Evolutionary conservation across 1,140 invertebrate genomes (phyloP).

Genomic region (Lucilia sericata): DNA sequence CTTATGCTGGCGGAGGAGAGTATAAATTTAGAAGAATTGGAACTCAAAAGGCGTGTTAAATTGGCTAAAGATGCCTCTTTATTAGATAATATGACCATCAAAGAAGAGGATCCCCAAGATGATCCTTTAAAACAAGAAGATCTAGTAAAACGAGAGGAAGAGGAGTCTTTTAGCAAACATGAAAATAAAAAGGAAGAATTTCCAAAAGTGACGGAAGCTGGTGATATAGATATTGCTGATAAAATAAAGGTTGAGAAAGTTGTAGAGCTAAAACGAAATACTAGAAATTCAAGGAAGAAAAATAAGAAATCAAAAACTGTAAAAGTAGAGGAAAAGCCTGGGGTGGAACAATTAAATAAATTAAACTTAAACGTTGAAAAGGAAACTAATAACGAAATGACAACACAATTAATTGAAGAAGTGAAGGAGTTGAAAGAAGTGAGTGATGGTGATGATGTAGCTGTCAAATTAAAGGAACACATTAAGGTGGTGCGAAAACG

Average conservation of each 20-base stretch:
- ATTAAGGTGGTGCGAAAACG: not conserved
- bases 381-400: no score
- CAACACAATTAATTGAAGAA: no score
- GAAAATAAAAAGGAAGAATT: not conserved
- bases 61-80: not conserved
- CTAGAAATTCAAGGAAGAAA: no score
- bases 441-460: no score
- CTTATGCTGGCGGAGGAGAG: conserved; percentile 36
- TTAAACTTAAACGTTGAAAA: no score
- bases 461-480: no score
- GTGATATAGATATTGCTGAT: conserved; percentile 36
- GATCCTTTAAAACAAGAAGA: conserved; percentile 43
- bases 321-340: no score
- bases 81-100: conserved; percentile 13
- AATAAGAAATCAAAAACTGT: no score
- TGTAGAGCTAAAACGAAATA: no score
- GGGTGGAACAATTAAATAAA: no score
- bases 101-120: conserved; percentile 40
- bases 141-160: not conserved
- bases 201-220: not conserved
- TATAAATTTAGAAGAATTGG: conserved; percentile 40
- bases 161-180: not conserved
- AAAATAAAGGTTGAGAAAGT: not conserved
- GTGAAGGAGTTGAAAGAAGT: no score
- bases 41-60: conserved; percentile 16